A percentile compares a stretch with the other conserved stretches of the same genome.
phyloP scores from a whole-genome alignment of 2,113 vertebrate genomes.

The Empidonax alnorum region DNA sequence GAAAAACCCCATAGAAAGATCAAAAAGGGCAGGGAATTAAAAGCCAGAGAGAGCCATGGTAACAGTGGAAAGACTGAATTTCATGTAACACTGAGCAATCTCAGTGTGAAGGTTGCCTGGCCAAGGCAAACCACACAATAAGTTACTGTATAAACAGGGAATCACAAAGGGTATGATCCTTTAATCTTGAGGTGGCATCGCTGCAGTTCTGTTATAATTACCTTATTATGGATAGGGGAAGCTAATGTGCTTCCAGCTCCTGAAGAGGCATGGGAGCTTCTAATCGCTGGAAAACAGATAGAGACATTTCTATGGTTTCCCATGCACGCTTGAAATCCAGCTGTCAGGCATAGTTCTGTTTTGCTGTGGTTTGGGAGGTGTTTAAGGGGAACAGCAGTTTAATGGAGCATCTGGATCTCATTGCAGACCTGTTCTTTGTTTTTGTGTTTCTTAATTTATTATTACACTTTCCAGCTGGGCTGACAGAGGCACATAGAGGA shows the following conservation, averaged over 20 bases:
- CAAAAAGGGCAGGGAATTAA: neutral
- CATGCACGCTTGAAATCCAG: neutral
- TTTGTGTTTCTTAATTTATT: slow-evolving; percentile 22
- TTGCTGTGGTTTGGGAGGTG: slow-evolving; percentile 26
- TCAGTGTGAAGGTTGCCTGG: neutral
- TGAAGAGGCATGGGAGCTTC: neutral
- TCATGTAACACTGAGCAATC: neutral
- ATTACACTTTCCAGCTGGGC: slow-evolving; percentile 7
- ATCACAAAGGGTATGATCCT: neutral
- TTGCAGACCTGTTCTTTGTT: neutral
- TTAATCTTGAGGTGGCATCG: slow-evolving; percentile 1
- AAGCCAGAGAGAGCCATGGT: neutral
- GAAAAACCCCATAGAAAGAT: neutral
- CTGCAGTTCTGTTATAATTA: neutral
- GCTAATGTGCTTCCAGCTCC: neutral
- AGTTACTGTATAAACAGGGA: slow-evolving; percentile 28
- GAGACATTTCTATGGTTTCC: neutral
- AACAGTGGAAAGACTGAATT: neutral
- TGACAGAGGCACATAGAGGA: neutral
- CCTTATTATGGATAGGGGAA: neutral
- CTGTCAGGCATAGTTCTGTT: neutral
- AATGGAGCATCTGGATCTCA: slow-evolving; percentile 41
- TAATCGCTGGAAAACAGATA: neutral
- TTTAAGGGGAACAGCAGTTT: slow-evolving; percentile 11
- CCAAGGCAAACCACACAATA: slow-evolving; percentile 25